Percentiles rank a stretch among this genome's conserved stretches.
Evolutionary conservation across 2,113 vertebrate species (phyloP).

Genomic region (Mus pahari): DNA sequence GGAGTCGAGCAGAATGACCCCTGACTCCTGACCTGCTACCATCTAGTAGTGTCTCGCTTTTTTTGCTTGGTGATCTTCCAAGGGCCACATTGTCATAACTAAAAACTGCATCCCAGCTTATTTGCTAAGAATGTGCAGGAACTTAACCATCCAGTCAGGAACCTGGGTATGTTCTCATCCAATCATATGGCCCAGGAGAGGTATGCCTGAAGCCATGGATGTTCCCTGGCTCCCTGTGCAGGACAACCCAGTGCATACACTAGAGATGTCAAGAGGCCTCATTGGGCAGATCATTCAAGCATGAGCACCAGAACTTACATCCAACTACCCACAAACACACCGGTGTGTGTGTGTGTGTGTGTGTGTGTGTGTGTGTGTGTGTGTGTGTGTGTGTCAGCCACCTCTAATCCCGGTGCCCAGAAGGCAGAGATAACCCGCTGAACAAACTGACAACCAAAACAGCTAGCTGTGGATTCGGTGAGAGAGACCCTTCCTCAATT

Average conservation of each 20-base stretch:
- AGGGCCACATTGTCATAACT: background rate
- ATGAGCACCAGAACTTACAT: background rate
- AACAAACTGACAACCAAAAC: background rate
- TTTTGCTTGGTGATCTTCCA: background rate
- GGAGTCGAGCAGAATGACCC: background rate
- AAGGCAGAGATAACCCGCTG: background rate
- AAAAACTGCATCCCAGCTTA: background rate
- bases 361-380: too few species aligned
- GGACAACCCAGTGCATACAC: background rate
- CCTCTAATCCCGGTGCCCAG: background rate
- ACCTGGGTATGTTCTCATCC: fast-evolving
- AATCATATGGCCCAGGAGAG: background rate
- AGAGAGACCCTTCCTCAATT: background rate
- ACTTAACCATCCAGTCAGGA: background rate
- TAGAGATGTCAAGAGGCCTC: background rate
- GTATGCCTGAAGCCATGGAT: background rate
- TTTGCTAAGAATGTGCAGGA: background rate
- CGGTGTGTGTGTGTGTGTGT: too few species aligned
- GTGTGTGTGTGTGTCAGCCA: too few species aligned
- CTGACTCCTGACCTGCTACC: background rate
- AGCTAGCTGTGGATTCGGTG: background rate
- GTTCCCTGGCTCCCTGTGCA: fast-evolving
- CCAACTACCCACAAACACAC: too few species aligned
- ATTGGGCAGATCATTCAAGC: background rate
- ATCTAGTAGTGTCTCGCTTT: background rate